Base-by-base conservation (phyloP, 2,797 vertebrate genomes). In the Urocyon cinereoargenteus region DNA sequence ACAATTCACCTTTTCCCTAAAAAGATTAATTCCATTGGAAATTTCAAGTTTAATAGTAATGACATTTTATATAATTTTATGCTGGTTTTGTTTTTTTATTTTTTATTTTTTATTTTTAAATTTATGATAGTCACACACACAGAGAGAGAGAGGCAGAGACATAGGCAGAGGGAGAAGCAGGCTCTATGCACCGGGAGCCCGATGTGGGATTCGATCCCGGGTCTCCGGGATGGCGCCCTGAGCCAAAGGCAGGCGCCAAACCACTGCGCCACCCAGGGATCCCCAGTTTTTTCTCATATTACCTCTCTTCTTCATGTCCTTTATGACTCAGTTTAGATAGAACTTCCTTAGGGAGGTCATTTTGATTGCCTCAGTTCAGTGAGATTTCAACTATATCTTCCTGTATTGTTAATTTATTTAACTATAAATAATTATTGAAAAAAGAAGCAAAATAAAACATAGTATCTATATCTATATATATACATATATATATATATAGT, bases 31-130 rank as follows among this genome's bases (percentile, higher is more conserved):
- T 72, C 88, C 24, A 24, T 59, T 86, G n/a, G 28, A 75, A 84
- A 4, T 73, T 86, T 90, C 14, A 88, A 83, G 40, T 83, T 77
- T 78, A 94, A 73, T 78, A 85, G 21, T n/a, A 88, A 68, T 72
- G 16, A 18, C 1, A 73, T 64, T 94, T 94, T 77, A 55, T 31
- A 70, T 3, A 34, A 82, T 68, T 89, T 92, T n/a, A n/a, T 51
- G n/a, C 61, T 77, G 13, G 77, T 86, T 86, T 91, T 96, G 4
- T 36, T n/a, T n/a, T n/a, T n/a, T n/a, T n/a, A n/a, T n/a, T n/a
- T n/a, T n/a, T 36, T 36, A 36, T 36, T 36, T 36, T 36, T 3
- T 36, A 3, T 36, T 36, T 36, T 36, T 36, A 3, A 36, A 36
- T 36, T 36, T 36, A 36, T 36, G 36, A 36, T 36, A 4, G 36